phyloP scores from a whole-genome alignment of 2,113 vertebrate genomes.

The Etheostoma spectabile region DNA sequence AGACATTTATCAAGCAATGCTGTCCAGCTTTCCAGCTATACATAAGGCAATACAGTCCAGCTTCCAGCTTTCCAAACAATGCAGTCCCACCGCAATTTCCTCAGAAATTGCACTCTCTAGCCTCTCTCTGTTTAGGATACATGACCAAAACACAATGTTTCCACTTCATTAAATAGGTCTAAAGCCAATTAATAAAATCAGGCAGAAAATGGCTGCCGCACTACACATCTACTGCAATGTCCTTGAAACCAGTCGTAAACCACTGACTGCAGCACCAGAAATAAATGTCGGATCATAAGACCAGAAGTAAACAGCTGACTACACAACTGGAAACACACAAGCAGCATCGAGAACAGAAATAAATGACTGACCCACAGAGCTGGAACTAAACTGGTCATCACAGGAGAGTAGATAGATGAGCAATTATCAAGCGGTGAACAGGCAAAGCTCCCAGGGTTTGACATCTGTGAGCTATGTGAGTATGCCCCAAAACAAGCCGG shows the following conservation, averaged over 20 bases:
- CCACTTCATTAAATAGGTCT: constrained; percentile 59
- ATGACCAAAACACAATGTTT: constrained; percentile 59
- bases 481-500: constrained; percentile 45
- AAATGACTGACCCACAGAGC: constrained; percentile 68
- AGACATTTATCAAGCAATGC: constrained; percentile 26
- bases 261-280: constrained; percentile 64
- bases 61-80: constrained; percentile 22
- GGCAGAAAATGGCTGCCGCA: constrained; percentile 54
- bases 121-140: constrained; percentile 25
- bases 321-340: constrained; percentile 75
- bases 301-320: constrained; percentile 76
- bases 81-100: neutral
- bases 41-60: constrained; percentile 9
- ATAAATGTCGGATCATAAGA: constrained; percentile 63
- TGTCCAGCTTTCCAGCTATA: constrained; percentile 15
- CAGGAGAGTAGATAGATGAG: constrained; percentile 73
- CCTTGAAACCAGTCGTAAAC: constrained; percentile 68
- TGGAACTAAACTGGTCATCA: constrained; percentile 77
- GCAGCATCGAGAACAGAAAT: constrained; percentile 69
- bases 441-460: constrained; percentile 71
- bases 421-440: constrained; percentile 76
- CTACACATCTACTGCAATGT: constrained; percentile 39
- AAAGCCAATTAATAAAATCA: constrained; percentile 69
- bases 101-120: neutral
- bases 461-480: constrained; percentile 64